Percentiles rank a stretch among this genome's conserved stretches.
Conservation (phyloP, 2,888 invertebrate species). For the Sphaerophoria taeniata region DNA sequence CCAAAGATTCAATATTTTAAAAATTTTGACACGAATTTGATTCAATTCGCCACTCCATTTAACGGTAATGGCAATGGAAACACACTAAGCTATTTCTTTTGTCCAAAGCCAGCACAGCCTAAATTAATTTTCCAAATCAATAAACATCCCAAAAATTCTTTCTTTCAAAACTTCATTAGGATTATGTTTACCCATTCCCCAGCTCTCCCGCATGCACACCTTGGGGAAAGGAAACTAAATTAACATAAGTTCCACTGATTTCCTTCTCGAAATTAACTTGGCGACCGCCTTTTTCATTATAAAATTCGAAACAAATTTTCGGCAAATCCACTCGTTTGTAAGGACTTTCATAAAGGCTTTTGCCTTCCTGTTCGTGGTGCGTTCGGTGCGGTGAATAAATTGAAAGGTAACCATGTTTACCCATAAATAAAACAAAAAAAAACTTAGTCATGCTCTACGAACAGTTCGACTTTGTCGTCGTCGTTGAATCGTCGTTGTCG, state of each 20-base stretch:
- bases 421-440: conserved; percentile 70
- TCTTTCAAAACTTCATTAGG: conserved; percentile 49
- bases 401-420: conserved; percentile 44
- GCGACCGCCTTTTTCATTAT: not conserved
- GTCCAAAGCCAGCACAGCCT: not conserved
- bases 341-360: conserved; percentile 51
- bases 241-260: conserved; percentile 55
- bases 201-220: not conserved
- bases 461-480: not conserved
- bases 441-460: conserved; percentile 65
- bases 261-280: conserved; percentile 6
- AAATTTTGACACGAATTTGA: not conserved
- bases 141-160: conserved; percentile 35
- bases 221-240: conserved; percentile 25
- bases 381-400: not conserved
- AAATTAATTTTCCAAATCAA: conserved; percentile 66
- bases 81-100: not conserved
- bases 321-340: conserved; percentile 38
- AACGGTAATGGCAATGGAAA: conserved; percentile 7
- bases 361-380: conserved; percentile 47
- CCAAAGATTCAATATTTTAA: not conserved
- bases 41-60: conserved; percentile 40
- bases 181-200: conserved; percentile 10
- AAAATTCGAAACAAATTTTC: conserved; percentile 58
- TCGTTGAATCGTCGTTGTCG: conserved; percentile 16